Percentiles rank a stretch among this genome's conserved stretches.
Evolutionary conservation across 2,113 vertebrate species (phyloP).

Genomic region (Mohoua ochrocephala): DNA sequence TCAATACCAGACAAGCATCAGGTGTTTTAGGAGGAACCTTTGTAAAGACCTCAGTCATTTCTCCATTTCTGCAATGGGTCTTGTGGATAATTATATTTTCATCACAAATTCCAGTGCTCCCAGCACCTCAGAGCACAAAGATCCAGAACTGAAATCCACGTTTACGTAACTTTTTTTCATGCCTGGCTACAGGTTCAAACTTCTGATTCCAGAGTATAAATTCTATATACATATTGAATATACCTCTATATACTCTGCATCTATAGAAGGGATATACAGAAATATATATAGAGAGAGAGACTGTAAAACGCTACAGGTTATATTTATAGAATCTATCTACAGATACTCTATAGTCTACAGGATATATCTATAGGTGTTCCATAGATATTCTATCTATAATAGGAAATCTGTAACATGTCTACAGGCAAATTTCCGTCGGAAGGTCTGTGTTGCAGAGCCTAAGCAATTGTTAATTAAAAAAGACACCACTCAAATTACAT

Average conservation of each 20-base stretch:
- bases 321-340: not conserved
- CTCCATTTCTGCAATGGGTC: not conserved
- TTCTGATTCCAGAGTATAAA: not conserved
- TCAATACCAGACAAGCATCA: not conserved
- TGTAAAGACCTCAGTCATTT: not conserved
- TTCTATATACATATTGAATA: not conserved
- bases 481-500: not conserved
- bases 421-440: not conserved
- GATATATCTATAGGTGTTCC: not conserved
- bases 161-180: not conserved
- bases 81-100: not conserved
- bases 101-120: not conserved
- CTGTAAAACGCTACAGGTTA: not conserved
- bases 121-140: not conserved
- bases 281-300: not conserved
- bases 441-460: not conserved
- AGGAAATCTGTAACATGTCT: not conserved
- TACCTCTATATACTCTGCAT: not conserved
- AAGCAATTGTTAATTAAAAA: not conserved
- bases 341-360: not conserved
- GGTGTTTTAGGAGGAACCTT: not conserved
- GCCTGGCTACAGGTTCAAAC: not conserved
- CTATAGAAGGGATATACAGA: not conserved
- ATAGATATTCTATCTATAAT: not conserved
- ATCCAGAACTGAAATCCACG: not conserved